phyloP scores from a whole-genome alignment of 2,888 invertebrate species.

The Nymphalis c-album region DNA sequence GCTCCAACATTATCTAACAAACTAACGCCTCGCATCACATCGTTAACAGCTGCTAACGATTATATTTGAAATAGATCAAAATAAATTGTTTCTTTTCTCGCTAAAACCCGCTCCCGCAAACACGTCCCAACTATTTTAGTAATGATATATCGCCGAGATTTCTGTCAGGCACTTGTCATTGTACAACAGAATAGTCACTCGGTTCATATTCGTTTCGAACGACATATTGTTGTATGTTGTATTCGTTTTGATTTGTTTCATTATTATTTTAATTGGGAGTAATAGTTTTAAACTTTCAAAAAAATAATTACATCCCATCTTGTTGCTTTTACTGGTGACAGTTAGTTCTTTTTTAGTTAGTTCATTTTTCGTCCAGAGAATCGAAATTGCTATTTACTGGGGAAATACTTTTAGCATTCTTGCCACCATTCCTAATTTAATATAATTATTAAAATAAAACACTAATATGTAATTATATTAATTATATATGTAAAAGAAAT shows the following conservation, averaged over 20 bases:
- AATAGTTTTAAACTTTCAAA: no score
- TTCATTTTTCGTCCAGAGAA: no score
- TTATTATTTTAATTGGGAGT: no score
- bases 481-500: no score
- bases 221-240: not conserved
- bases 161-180: conserved; percentile 40
- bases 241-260: not conserved
- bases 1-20: conserved; percentile 4
- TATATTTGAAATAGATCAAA: conserved; percentile 57
- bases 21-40: conserved; percentile 6
- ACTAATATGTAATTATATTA: no score
- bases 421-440: no score
- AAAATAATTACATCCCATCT: no score
- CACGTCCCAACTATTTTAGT: conserved; percentile 68
- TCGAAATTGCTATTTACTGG: no score
- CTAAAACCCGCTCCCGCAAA: conserved; percentile 68
- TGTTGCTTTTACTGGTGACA: no score
- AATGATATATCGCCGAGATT: conserved; percentile 70
- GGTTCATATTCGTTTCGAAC: conserved; percentile 23
- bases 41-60: conserved; percentile 54
- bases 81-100: conserved; percentile 65
- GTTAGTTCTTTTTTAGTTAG: no score
- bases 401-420: no score
- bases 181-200: conserved; percentile 40
- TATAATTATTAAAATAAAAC: no score